Conservation (phyloP, 2,888 invertebrate species). For the Craniophora ligustri region DNA sequence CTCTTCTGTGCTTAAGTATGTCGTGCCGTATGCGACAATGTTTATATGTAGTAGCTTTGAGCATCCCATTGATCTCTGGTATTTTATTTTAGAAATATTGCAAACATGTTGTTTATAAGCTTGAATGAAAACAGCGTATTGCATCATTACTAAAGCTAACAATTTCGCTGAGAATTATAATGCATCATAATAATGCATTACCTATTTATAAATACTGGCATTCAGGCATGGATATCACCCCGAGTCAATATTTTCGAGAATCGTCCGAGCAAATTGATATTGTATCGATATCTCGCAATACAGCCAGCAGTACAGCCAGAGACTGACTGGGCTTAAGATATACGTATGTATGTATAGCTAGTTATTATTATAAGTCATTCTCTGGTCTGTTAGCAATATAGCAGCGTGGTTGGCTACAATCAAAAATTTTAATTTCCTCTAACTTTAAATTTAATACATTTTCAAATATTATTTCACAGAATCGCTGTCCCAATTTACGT, state of each 20-base stretch:
- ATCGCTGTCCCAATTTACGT: slow-evolving; percentile 14
- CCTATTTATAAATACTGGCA: background rate
- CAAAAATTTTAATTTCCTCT: too few relatives aligned
- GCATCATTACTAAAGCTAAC: slow-evolving; percentile 50
- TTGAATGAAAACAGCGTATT: slow-evolving; percentile 72
- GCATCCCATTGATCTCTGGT: slow-evolving; percentile 66
- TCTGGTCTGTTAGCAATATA: too few relatives aligned
- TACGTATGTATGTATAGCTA: too few relatives aligned
- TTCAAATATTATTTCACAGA: background rate
- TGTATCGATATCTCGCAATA: too few relatives aligned
- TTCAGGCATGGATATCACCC: background rate
- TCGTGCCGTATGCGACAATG: slow-evolving; percentile 50
- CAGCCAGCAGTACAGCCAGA: too few relatives aligned
- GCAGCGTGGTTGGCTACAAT: too few relatives aligned
- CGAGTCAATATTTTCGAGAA: background rate
- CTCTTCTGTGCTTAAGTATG: too few relatives aligned
- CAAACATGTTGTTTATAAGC: slow-evolving; percentile 62
- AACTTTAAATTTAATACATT: too few relatives aligned
- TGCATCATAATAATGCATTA: background rate
- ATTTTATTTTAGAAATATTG: slow-evolving; percentile 60
- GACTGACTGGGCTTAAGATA: too few relatives aligned
- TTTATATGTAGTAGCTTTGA: slow-evolving; percentile 47
- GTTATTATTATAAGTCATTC: too few relatives aligned
- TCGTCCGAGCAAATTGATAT: too few relatives aligned
- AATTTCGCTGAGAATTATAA: slow-evolving; percentile 7